phyloP scores from a whole-genome alignment of 2,888 invertebrate genomes.

The Nemapogon koenigi region DNA sequence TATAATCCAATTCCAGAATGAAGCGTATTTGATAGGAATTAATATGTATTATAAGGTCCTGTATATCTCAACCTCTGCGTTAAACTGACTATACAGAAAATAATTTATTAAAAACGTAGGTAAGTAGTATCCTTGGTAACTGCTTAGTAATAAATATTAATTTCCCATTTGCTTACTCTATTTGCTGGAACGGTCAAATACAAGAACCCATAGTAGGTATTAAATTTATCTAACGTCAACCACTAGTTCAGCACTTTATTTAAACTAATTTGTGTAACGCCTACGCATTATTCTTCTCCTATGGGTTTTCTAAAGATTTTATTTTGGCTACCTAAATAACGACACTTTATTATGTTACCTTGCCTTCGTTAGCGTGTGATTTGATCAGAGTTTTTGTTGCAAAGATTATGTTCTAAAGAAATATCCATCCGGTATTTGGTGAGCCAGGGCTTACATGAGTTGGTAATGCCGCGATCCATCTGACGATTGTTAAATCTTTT shows the following conservation, averaged over 20 bases:
- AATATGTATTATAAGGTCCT: too few species aligned
- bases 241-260: not conserved
- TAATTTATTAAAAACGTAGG: too few species aligned
- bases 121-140: too few species aligned
- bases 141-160: too few species aligned
- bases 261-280: not conserved
- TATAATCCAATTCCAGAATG: too few species aligned
- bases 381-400: slow-evolving; percentile 58
- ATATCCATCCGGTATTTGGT: slow-evolving; percentile 54
- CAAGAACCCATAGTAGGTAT: too few species aligned
- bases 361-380: slow-evolving; percentile 54
- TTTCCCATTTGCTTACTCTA: too few species aligned
- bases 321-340: slow-evolving; percentile 35
- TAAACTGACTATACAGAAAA: too few species aligned
- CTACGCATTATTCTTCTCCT: slow-evolving; percentile 1
- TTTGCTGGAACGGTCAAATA: too few species aligned
- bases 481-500: slow-evolving; percentile 13
- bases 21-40: too few species aligned
- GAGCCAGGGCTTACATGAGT: slow-evolving; percentile 28
- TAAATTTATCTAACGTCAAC: too few species aligned
- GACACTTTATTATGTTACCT: slow-evolving; percentile 34
- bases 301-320: slow-evolving; percentile 3
- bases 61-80: too few species aligned
- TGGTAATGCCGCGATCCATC: slow-evolving; percentile 14
- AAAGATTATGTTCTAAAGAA: slow-evolving; percentile 60